Conservation (phyloP, 2,113 vertebrate genomes). For the Jacana jacana region DNA sequence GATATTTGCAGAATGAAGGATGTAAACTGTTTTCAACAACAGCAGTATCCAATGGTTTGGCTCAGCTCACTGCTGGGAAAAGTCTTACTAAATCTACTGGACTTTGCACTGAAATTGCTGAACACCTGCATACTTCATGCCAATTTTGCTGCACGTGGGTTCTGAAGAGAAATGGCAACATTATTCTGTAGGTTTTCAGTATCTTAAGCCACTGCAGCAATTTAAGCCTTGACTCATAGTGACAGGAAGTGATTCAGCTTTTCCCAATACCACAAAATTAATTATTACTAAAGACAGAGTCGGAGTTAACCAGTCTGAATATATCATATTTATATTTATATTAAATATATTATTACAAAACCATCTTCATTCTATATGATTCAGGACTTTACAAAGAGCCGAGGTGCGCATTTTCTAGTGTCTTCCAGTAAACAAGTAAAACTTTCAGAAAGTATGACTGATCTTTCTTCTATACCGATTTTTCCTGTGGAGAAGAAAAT, state of each 20-base stretch:
- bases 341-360: not conserved
- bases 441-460: not conserved
- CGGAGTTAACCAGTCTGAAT: not conserved
- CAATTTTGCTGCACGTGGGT: not conserved
- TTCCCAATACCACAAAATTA: not conserved
- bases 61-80: not conserved
- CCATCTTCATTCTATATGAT: accelerated
- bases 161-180: not conserved
- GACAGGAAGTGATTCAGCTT: not conserved
- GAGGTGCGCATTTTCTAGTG: not conserved
- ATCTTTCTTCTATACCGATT: not conserved
- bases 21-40: not conserved
- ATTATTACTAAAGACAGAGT: not conserved
- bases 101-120: not conserved
- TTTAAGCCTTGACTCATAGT: not conserved
- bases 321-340: too few relatives aligned
- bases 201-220: not conserved
- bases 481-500: not conserved
- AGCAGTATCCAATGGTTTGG: not conserved
- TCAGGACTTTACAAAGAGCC: not conserved
- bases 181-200: not conserved
- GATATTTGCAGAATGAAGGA: not conserved
- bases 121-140: not conserved
- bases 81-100: not conserved
- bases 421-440: not conserved